phyloP scores from a whole-genome alignment of 2,113 vertebrate genomes.

The Labeo rohita region DNA sequence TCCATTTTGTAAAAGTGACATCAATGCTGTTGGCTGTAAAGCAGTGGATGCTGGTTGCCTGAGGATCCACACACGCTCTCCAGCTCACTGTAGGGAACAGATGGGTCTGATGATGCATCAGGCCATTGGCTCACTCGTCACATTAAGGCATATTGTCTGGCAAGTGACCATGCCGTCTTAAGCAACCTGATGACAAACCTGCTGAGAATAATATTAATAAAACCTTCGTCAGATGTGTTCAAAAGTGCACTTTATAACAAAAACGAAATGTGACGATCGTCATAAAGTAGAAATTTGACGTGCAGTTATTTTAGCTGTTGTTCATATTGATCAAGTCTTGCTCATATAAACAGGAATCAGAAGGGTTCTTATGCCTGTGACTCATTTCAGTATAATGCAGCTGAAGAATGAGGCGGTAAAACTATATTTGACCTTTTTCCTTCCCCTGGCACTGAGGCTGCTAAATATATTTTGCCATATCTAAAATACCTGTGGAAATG shows the following conservation, averaged over 20 bases:
- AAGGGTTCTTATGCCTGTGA: neutral
- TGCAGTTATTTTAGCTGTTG: neutral
- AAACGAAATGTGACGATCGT: neutral
- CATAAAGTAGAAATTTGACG: neutral
- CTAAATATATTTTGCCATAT: neutral
- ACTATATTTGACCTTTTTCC: too few species aligned
- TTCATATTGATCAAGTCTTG: neutral
- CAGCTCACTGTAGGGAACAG: conserved; percentile 51
- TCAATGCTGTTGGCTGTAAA: conserved; percentile 15
- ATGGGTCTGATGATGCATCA: conserved; percentile 56
- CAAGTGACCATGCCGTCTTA: conserved; percentile 48
- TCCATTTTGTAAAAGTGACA: neutral
- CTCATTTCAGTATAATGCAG: too few species aligned
- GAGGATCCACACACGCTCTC: conserved; percentile 25
- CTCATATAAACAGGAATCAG: neutral
- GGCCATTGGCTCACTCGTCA: conserved; percentile 46
- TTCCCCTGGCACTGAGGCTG: neutral
- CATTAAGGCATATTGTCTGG: conserved; percentile 50
- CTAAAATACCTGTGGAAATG: neutral
- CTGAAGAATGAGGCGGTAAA: too few species aligned
- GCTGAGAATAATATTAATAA: neutral
- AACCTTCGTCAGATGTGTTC: neutral
- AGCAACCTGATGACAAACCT: conserved; percentile 27
- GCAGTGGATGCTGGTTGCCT: conserved; percentile 38
- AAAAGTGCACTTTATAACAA: neutral